Evolutionary conservation across 2,888 invertebrate genomes (phyloP), one percentile per base, ranked within the genome.

Genomic region (Hipparchia semele): DNA sequence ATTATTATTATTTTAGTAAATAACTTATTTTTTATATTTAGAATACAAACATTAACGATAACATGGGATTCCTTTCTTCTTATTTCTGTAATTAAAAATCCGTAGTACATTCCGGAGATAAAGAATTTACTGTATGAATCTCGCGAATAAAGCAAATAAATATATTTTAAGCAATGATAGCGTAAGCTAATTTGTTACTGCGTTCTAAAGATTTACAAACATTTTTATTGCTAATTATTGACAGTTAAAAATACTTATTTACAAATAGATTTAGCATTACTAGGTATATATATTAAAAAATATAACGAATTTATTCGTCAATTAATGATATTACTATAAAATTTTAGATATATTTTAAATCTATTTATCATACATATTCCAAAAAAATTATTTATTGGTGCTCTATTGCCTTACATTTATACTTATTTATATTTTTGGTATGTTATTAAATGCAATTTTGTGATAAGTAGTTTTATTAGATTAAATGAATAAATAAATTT

Each of bases 371-470:
- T 23, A 23, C 5, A 39, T 6, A 49, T 46, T 53, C 12, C 23
- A 70, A 13, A 53, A 65, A 56, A 45, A 13, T 53, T 56, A 12
- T 61, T 33, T 49, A 73, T 64, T 70, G 75, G 75, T 75, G 73
- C 73, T 75, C 65, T 59, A 73, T 56, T 73, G 68, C 61, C 56
- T 56, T 75, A 56, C 45, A 66, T 73, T 71, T 66, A 9, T 13
- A 58, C 3, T 5, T 70, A 61, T 56, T 39, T 69, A 69, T 73
- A 49, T 61, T 66, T 53, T 66, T 53, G 54, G 39, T 74, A 72
- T 70, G 61, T 51, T 73, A 71, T 70, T 61, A 56, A 62, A 23
- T 62, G 60, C 45, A 68, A 62, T 73, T 62, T 71, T 75, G 73
- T 75, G 73, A 73, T 75, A 71, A 67, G 39, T 39, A 39, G 39